phyloP scores from a whole-genome alignment of 2,113 vertebrate species.

The Tichodroma muraria region DNA sequence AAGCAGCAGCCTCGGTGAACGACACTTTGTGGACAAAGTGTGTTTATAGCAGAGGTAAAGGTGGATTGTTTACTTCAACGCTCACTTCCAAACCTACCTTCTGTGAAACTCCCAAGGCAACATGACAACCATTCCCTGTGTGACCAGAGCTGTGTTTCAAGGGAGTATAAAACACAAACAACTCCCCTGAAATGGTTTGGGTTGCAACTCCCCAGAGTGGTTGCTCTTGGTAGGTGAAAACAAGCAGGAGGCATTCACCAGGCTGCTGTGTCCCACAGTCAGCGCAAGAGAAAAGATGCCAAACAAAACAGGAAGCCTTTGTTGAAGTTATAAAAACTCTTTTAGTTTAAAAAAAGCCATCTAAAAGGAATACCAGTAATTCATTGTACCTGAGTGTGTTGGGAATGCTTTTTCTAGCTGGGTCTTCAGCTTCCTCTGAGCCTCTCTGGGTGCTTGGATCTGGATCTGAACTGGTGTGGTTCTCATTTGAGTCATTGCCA shows the following conservation, averaged over 20 bases:
- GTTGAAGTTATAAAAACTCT: neutral
- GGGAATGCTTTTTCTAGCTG: neutral
- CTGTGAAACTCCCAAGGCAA: neutral
- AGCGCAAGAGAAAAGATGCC: neutral
- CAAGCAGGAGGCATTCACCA: neutral
- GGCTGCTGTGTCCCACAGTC: neutral
- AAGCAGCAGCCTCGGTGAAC: neutral
- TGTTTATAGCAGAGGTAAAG: neutral
- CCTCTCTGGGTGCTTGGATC: neutral
- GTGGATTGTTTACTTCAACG: neutral
- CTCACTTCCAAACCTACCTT: neutral
- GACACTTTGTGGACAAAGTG: neutral
- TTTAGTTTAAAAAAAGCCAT: neutral
- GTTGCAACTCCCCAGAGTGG: neutral
- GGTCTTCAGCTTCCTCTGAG: neutral
- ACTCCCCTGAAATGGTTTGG: neutral
- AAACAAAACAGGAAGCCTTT: neutral
- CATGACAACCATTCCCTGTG: fast-evolving
- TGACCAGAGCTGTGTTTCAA: neutral
- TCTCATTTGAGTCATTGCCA: neutral
- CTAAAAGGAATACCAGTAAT: neutral
- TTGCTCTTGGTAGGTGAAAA: neutral
- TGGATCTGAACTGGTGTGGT: neutral
- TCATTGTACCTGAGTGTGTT: neutral
- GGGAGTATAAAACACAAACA: neutral